phyloP scores from a whole-genome alignment of 2,797 vertebrate genomes.

The Sorex maritimensis region DNA sequence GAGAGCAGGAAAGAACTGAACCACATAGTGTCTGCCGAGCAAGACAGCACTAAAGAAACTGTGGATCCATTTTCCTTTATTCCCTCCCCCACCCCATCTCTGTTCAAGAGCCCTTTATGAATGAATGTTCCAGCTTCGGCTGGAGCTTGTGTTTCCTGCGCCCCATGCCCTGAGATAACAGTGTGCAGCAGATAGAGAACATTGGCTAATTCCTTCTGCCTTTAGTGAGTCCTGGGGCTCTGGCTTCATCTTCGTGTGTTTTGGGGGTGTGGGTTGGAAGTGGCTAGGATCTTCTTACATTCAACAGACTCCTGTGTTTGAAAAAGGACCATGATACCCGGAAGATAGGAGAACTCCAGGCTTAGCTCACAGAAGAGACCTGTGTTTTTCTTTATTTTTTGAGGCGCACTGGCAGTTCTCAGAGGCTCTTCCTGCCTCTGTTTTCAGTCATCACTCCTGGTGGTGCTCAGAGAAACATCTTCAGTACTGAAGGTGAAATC shows the following conservation, averaged over 20 bases:
- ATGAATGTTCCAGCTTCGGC: background rate
- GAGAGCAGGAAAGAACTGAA: background rate
- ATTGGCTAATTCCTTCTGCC: background rate
- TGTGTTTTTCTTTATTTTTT: too few relatives aligned
- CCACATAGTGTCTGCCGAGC: background rate
- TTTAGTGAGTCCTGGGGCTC: background rate
- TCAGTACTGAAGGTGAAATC: too few relatives aligned
- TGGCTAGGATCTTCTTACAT: background rate
- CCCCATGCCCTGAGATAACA: background rate
- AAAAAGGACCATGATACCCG: background rate
- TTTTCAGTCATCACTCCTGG: too few relatives aligned
- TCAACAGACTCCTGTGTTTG: background rate
- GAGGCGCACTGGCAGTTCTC: too few relatives aligned
- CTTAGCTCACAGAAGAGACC: background rate
- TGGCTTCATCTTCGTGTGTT: background rate
- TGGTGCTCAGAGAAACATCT: too few relatives aligned
- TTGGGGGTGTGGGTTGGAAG: too few relatives aligned
- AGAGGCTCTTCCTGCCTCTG: too few relatives aligned
- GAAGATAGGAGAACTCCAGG: background rate
- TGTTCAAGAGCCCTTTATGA: background rate
- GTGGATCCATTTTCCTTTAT: background rate
- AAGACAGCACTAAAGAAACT: background rate
- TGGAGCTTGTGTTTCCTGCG: background rate
- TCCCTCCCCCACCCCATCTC: background rate
- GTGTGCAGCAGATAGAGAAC: background rate